Conservation (phyloP, 1,140 invertebrate species). For the Micrasema minimum region DNA sequence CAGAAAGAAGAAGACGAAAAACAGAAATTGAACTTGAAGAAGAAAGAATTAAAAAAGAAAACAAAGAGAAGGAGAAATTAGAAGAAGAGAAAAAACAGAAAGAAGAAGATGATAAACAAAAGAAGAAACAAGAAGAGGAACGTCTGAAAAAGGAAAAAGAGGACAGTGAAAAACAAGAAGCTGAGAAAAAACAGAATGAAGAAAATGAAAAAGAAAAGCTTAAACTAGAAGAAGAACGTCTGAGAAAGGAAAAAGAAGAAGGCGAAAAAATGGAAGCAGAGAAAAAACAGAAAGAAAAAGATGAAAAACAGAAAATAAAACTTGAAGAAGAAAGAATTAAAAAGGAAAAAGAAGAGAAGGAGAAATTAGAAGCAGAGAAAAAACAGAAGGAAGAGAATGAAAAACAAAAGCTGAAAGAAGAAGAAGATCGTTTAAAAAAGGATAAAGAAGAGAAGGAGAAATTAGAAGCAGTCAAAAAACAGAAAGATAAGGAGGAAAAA, state of each 20-base stretch:
- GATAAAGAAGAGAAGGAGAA: conserved; percentile 40
- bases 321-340: conserved; percentile 50
- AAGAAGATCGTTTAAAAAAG: conserved; percentile 28
- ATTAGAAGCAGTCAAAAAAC: neutral
- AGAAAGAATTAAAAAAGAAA: conserved; percentile 2
- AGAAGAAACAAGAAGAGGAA: conserved; percentile 46
- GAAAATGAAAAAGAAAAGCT: conserved; percentile 50
- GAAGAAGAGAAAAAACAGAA: conserved; percentile 15
- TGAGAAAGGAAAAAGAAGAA: conserved; percentile 50
- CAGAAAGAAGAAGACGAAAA: conserved; percentile 37
- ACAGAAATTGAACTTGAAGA: conserved; percentile 17
- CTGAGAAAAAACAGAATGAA: conserved; percentile 33
- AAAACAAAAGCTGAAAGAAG: conserved; percentile 2
- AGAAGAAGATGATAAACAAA: conserved; percentile 47
- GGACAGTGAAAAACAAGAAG: too few relatives aligned
- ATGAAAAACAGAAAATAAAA: conserved; percentile 42
- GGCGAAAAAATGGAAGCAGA: conserved; percentile 45
- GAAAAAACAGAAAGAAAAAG: conserved; percentile 44
- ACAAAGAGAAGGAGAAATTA: conserved; percentile 12
- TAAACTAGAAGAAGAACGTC: conserved; percentile 28
- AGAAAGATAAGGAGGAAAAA: conserved; percentile 44
- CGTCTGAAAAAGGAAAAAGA: conserved; percentile 19
- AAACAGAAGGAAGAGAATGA: conserved; percentile 25
- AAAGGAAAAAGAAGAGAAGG: conserved; percentile 44
- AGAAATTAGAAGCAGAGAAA: conserved; percentile 30